Base-by-base conservation (phyloP, 2,888 invertebrate genomes). In the Macropis europaea region DNA sequence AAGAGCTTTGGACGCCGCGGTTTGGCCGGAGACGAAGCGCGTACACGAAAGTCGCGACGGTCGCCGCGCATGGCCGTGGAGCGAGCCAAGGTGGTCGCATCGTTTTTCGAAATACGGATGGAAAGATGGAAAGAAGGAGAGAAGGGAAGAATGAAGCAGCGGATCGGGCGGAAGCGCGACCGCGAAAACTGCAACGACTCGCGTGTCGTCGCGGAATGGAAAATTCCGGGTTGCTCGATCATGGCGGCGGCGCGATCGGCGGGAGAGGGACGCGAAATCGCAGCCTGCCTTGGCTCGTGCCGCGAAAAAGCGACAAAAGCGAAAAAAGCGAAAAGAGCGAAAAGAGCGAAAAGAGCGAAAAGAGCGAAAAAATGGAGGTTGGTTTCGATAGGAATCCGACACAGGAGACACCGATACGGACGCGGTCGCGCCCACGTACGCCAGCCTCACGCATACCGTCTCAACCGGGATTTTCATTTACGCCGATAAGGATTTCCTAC, bases 401-500 rank as follows among this genome's bases (percentile, higher is more conserved):
- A 45, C 13, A 24, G 34, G 43, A 28, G 68, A 68, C 54, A 68
- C 50, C 43, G 19, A 15, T 28, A 30, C 45, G 48, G n/a, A n/a
- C 56, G 40, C 54, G 34, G 7, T 43, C 56, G 36, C 38, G n/a
- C 9, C 1, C 34, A 17, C 45, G 6, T 59, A 26, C 62, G 26
- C 22, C 57, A 22, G 19, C 22, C 42, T 7, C 45, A 28, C 52
- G 3, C 28, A 30, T 36, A 19, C 50, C 26, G 30, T 3, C n/a
- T 52, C 28, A 62, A 26, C 30, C n/a, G 50, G 59, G 72, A 78
- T 80, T 74, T 64, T 78, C 81, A 78, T 62, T 56, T 56, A 53
- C 64, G 56, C 79, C 71, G 86, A 86, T 86, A 86, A 86, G 81
- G 74, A 69, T 76, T 73, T 79, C 74, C 76, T 73, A 60, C 78